These are phyloP conservation scores for Spilarctia lutea DNA, from an alignment of 2,888 invertebrate genomes.

Conservation along the genomic window DNA sequence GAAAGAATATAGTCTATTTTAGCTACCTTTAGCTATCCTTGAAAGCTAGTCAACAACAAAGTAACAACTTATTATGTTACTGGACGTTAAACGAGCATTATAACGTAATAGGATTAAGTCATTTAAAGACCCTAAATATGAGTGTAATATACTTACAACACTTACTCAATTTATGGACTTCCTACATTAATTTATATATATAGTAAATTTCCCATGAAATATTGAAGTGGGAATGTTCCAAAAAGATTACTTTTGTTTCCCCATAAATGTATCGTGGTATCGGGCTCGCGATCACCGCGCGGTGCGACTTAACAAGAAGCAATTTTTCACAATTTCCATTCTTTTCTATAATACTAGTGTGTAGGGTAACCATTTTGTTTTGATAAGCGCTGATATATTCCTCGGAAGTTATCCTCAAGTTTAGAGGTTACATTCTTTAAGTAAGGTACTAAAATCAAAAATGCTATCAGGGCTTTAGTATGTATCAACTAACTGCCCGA, in stretches of 20 bases:
- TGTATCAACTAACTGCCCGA: no score
- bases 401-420: background rate
- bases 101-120: background rate
- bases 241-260: constrained; percentile 51
- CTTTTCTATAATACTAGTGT: constrained; percentile 55
- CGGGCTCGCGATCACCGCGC: constrained; percentile 46
- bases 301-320: constrained; percentile 63
- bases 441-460: background rate
- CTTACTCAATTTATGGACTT: background rate
- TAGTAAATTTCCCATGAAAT: constrained; percentile 23
- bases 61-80: background rate
- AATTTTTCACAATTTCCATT: constrained; percentile 71
- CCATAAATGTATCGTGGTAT: constrained; percentile 37
- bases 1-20: background rate
- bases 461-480: no score
- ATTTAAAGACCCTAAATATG: background rate
- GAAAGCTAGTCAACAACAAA: background rate
- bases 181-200: background rate
- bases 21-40: background rate
- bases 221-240: constrained; percentile 53
- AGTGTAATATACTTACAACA: background rate
- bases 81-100: background rate
- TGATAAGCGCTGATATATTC: background rate
- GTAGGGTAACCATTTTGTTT: constrained; percentile 42
- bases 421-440: background rate